These are phyloP conservation scores for Lomographa bimaculata DNA, from an alignment of 2,888 invertebrate genomes.

Conservation along the genomic window DNA sequence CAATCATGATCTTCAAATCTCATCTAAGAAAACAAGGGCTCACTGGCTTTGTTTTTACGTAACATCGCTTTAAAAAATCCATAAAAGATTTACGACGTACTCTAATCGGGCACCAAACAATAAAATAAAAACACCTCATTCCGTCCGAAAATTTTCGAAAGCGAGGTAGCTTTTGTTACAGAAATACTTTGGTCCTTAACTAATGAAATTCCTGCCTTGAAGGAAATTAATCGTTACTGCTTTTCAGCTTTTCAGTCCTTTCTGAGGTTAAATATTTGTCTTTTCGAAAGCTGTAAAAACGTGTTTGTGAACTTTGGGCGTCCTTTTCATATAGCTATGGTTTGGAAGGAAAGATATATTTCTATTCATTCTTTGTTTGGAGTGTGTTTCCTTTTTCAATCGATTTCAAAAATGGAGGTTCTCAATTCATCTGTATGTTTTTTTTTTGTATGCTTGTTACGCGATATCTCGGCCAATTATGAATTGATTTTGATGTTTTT, in stretches of 20 bases:
- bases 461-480: too few relatives aligned
- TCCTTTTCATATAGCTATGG: too few relatives aligned
- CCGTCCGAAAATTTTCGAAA: slow-evolving; percentile 22
- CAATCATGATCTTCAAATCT: too few relatives aligned
- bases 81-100: slow-evolving; percentile 16
- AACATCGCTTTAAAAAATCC: slow-evolving; percentile 4
- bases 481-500: too few relatives aligned
- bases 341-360: too few relatives aligned
- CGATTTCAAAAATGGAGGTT: too few relatives aligned
- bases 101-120: slow-evolving; percentile 11
- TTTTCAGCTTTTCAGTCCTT: slow-evolving; percentile 22
- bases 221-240: slow-evolving; percentile 40
- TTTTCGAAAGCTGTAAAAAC: slow-evolving; percentile 1
- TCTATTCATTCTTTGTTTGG: too few relatives aligned
- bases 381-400: too few relatives aligned
- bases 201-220: slow-evolving; percentile 45
- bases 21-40: not conserved
- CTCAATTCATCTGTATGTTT: too few relatives aligned
- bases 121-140: slow-evolving; percentile 21
- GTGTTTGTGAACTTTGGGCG: too few relatives aligned
- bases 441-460: too few relatives aligned
- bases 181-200: slow-evolving; percentile 28
- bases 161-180: slow-evolving; percentile 29
- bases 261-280: slow-evolving; percentile 17
- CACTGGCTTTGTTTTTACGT: not conserved